Evolutionary conservation across 1,140 invertebrate species (phyloP), one percentile per base, ranked within the genome.

Genomic region (Nephotettix cincticeps): DNA sequence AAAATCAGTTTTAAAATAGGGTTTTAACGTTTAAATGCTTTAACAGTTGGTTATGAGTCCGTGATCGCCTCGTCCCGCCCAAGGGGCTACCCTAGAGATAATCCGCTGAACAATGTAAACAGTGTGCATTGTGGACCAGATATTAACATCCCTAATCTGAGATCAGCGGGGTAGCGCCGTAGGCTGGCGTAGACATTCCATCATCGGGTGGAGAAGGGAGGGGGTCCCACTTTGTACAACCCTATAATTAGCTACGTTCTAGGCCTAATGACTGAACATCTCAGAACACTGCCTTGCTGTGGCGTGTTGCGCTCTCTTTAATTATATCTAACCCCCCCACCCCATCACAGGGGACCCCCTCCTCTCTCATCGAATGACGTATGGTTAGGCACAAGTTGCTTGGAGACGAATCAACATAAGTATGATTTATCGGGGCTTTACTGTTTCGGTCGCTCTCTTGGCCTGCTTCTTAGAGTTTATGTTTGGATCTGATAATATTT

Each of bases 191-290:
- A 51, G 47, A 51, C 47, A 51, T 51, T 17, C 21, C 47, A 21
- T 51, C 47, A 51, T 51, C 21, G 47, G 14, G 47, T 6, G 47
- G 47, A 21, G 4, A 4, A n/a, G 19, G 47, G 21, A n/a, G 21
- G 47, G 21, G 47, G 47, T 17, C 14, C 47, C 47, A 51, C 47
- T 51, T 51, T 51, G 47, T 51, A 51, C 47, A 17, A 21, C 14
- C 47, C 47, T 51, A 51, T 51, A 51, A 51, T 51, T 51, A 51
- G 47, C 47, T 51, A 51, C 47, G 47, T 51, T 51, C 47, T 51
- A 51, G 47, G 14, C 47, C 14, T 51, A 51, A 51, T 51, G 47
- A 51, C 47, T 51, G 47, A 51, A 51, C 47, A 51, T 51, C 47
- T 51, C 47, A 17, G 47, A 51, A 51, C 47, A 19, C 14, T 51